Evolutionary conservation across 2,113 vertebrate species (phyloP).

Genomic region (Ceratotherium simum): DNA sequence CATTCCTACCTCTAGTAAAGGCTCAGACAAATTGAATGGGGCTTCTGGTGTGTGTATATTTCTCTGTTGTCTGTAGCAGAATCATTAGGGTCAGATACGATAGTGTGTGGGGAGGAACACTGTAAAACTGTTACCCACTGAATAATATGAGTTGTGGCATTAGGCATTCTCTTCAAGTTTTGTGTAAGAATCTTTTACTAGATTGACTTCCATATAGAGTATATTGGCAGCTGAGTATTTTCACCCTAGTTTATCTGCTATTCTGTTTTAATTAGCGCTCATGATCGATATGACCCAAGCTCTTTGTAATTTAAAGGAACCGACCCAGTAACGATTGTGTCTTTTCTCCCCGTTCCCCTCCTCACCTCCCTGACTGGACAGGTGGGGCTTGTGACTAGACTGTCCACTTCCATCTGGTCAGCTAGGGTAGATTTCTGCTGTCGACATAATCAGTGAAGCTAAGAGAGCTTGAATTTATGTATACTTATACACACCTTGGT

Average conservation of each 20-base stretch:
- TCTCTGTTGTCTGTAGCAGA: accelerated
- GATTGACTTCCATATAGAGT: not conserved
- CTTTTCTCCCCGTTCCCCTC: not conserved
- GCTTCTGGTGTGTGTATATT: accelerated
- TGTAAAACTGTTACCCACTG: accelerated
- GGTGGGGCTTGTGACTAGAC: not conserved
- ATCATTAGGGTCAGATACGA: accelerated
- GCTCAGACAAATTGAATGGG: accelerated
- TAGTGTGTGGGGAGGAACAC: accelerated
- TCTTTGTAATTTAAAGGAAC: not conserved
- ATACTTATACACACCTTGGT: accelerated
- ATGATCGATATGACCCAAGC: too few relatives aligned
- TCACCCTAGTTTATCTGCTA: not conserved
- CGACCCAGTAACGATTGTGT: accelerated
- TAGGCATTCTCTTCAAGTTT: not conserved
- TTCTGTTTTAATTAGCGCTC: not conserved
- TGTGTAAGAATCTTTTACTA: not conserved
- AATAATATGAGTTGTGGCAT: accelerated
- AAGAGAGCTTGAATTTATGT: accelerated
- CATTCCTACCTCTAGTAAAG: not conserved
- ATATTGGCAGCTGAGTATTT: not conserved
- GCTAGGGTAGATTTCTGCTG: not conserved
- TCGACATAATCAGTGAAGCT: accelerated
- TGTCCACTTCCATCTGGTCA: not conserved
- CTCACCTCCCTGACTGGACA: not conserved